A percentile compares a stretch with the other conserved stretches of the same genome.
Conservation (phyloP, 2,888 invertebrate species). For the Brenthis hecate region DNA sequence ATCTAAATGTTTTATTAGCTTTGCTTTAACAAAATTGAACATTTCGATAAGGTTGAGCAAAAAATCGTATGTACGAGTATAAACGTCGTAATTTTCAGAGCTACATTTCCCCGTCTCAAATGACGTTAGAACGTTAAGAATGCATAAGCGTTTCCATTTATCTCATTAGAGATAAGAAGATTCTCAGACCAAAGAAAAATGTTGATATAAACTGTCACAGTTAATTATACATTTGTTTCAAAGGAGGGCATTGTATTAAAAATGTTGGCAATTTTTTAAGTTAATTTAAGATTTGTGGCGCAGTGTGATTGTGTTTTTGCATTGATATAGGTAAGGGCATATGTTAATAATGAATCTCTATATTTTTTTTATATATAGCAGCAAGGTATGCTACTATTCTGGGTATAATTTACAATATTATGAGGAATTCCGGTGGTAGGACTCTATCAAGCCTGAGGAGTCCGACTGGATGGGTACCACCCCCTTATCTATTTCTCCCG, state of each 20-base stretch:
- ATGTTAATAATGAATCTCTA: too few relatives aligned
- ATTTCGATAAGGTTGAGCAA: neutral
- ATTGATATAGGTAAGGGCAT: too few relatives aligned
- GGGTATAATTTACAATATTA: too few relatives aligned
- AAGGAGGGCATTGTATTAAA: conserved; percentile 1
- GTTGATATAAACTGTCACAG: conserved; percentile 3
- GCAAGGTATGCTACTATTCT: too few relatives aligned
- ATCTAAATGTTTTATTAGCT: too few relatives aligned
- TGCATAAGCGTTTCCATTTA: conserved; percentile 24
- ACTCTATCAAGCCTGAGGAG: too few relatives aligned
- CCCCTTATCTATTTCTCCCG: too few relatives aligned
- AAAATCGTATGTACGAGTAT: conserved; percentile 4
- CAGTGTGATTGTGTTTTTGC: neutral
- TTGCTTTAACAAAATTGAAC: neutral
- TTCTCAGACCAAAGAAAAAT: conserved; percentile 20
- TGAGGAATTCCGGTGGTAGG: too few relatives aligned
- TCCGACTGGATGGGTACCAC: too few relatives aligned
- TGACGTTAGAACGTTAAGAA: conserved; percentile 23
- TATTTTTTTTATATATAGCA: too few relatives aligned
- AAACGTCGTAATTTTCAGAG: conserved; percentile 9
- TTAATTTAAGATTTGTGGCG: conserved; percentile 11
- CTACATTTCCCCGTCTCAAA: conserved; percentile 12
- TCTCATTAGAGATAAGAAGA: conserved; percentile 22
- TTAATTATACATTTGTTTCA: conserved; percentile 20
- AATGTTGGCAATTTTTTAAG: conserved; percentile 6